Evolutionary conservation across 1,140 invertebrate species (phyloP).

Genomic region (Cherax quadricarinatus): DNA sequence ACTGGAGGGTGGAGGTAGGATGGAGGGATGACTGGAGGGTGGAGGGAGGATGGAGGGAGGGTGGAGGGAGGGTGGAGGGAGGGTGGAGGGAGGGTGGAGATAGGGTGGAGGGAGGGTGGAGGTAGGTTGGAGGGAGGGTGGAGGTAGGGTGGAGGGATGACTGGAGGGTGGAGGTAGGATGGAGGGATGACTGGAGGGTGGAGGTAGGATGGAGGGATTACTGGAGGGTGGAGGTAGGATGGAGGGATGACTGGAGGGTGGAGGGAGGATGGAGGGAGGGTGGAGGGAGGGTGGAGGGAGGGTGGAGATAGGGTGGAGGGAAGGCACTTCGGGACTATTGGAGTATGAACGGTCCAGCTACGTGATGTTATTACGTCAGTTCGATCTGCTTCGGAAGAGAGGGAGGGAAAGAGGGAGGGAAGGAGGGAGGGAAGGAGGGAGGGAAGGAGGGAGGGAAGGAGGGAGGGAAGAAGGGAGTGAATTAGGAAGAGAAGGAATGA

Average conservation of each 20-base stretch:
- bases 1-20: too few relatives aligned
- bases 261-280: background rate
- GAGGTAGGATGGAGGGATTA: too few relatives aligned
- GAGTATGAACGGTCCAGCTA: slow-evolving; percentile 37
- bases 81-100: too few relatives aligned
- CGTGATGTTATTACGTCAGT: slow-evolving; percentile 53
- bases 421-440: background rate
- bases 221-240: too few relatives aligned
- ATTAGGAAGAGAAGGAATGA: background rate
- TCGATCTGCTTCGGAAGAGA: slow-evolving; percentile 37
- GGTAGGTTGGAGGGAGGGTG: too few relatives aligned
- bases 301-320: background rate
- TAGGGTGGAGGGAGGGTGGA: too few relatives aligned
- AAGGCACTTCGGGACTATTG: slow-evolving; percentile 23
- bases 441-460: background rate
- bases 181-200: too few relatives aligned
- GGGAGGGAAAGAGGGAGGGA: background rate
- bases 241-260: background rate
- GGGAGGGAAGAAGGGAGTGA: background rate
- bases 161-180: too few relatives aligned
- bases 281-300: background rate
- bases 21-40: too few relatives aligned
- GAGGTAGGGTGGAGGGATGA: too few relatives aligned
- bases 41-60: too few relatives aligned
- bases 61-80: too few relatives aligned